These are phyloP conservation scores for Chalcosyrphus nemorum DNA, from an alignment of 2,888 invertebrate genomes.

Conservation along the genomic window DNA sequence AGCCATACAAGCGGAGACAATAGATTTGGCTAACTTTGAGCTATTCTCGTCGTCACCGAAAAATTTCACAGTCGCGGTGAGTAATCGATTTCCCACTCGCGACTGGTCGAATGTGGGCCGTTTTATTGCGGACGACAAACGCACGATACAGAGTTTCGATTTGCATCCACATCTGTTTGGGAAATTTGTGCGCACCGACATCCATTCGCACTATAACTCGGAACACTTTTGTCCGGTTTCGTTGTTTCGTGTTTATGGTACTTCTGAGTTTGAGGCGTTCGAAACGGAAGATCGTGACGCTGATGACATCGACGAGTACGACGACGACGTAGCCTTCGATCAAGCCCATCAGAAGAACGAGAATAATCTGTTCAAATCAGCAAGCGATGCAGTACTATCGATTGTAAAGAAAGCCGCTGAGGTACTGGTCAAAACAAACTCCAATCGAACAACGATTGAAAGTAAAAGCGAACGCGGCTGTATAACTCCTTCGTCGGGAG, in stretches of 20 bases:
- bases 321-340: constrained; percentile 86
- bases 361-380: constrained; percentile 91
- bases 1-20: constrained; percentile 96
- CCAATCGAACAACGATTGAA: constrained; percentile 83
- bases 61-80: constrained; percentile 93
- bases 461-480: constrained; percentile 81
- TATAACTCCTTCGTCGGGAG: constrained; percentile 87
- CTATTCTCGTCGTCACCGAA: constrained; percentile 98
- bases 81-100: constrained; percentile 94
- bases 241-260: constrained; percentile 96
- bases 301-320: constrained; percentile 87
- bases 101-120: constrained; percentile 96
- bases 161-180: constrained; percentile 91
- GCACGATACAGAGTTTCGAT: constrained; percentile 93
- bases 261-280: constrained; percentile 94
- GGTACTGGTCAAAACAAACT: constrained; percentile 89
- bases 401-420: constrained; percentile 96
- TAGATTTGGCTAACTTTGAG: constrained; percentile 98
- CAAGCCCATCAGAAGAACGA: constrained; percentile 82
- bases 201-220: constrained; percentile 96
- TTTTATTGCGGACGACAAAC: constrained; percentile 93
- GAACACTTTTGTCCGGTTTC: constrained; percentile 99
- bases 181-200: constrained; percentile 94
- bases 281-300: constrained; percentile 90
- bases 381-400: constrained; percentile 94